These are phyloP conservation scores for Lymantria dispar DNA, from an alignment of 2,888 invertebrate genomes.

Conservation along the genomic window DNA sequence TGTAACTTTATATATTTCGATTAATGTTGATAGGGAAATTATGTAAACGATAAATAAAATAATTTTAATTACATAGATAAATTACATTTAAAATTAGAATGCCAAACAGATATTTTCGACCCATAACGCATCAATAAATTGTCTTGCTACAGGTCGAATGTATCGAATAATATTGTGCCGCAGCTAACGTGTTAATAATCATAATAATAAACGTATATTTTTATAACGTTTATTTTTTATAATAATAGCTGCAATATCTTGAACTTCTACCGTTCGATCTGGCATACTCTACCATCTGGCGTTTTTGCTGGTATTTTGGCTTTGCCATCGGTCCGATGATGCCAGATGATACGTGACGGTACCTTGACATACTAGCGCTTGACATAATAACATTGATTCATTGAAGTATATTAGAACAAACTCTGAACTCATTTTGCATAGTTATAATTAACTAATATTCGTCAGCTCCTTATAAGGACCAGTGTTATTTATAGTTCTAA, in stretches of 20 bases:
- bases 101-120: too few species aligned
- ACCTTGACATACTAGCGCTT: constrained; percentile 57
- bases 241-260: constrained; percentile 14
- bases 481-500: not conserved
- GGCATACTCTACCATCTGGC: constrained; percentile 25
- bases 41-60: too few species aligned
- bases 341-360: constrained; percentile 49
- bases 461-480: constrained; percentile 6
- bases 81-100: too few species aligned
- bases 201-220: too few species aligned
- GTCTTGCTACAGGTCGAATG: too few species aligned
- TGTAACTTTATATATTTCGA: too few species aligned
- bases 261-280: constrained; percentile 14
- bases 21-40: too few species aligned
- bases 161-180: too few species aligned
- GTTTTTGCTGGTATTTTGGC: constrained; percentile 42
- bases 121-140: too few species aligned
- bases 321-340: constrained; percentile 41
- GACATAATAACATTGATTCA: constrained; percentile 42
- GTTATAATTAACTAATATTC: constrained; percentile 7
- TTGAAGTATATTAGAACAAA: constrained; percentile 17
- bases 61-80: too few species aligned
- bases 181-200: too few species aligned
- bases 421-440: constrained; percentile 11
- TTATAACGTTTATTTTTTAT: too few species aligned